Percentiles rank a stretch among this genome's conserved stretches.
Conservation (phyloP, 2,797 vertebrate species). For the Tangara arthus region DNA sequence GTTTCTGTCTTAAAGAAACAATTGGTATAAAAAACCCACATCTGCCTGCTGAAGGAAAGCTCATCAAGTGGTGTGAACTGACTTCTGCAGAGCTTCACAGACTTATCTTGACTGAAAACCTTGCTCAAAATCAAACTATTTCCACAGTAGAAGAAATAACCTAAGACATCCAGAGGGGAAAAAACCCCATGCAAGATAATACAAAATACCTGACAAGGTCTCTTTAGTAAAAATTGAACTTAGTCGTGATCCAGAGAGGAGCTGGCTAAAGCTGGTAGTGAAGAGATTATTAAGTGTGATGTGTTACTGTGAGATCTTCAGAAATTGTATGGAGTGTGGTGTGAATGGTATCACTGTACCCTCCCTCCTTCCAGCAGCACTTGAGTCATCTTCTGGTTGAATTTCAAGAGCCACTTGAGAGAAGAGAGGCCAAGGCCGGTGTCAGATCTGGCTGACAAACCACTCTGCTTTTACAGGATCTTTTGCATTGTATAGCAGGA, state of each 20-base stretch:
- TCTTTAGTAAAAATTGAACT: conserved; percentile 25
- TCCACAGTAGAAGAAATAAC: background rate
- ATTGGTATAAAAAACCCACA: background rate
- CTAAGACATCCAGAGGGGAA: background rate
- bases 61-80: background rate
- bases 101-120: background rate
- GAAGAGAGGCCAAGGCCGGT: background rate
- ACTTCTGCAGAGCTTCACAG: background rate
- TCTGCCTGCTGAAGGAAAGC: background rate
- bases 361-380: conserved; percentile 8
- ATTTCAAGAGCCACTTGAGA: conserved; percentile 43
- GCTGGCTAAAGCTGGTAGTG: conserved; percentile 51
- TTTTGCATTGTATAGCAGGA: background rate
- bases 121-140: background rate
- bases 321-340: conserved; percentile 41
- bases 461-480: background rate
- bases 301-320: conserved; percentile 41
- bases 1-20: background rate
- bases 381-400: conserved; percentile 50
- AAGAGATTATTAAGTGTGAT: conserved; percentile 52
- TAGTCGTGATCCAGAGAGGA: conserved; percentile 33
- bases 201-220: background rate
- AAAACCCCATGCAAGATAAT: background rate
- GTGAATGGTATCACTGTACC: conserved; percentile 1
- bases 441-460: conserved; percentile 21